Evolutionary conservation across 2,888 invertebrate species (phyloP).

Genomic region (Eupithecia inturbata): DNA sequence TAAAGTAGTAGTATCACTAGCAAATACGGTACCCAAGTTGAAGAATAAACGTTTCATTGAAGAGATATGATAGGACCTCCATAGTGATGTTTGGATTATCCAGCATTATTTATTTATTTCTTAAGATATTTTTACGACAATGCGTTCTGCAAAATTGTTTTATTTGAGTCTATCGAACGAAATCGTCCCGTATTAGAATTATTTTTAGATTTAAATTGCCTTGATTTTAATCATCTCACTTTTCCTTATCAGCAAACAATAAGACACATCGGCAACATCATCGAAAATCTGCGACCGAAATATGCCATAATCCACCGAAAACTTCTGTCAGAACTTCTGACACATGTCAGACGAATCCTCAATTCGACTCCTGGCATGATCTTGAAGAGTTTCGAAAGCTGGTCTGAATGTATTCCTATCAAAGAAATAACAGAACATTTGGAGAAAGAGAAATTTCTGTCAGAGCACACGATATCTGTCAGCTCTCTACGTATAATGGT

Average conservation of each 20-base stretch:
- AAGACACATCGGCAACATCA: slow-evolving; percentile 17
- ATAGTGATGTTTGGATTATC: no score
- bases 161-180: no score
- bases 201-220: not conserved
- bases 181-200: no score
- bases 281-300: slow-evolving; percentile 15
- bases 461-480: slow-evolving; percentile 35
- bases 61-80: no score
- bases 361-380: slow-evolving; percentile 17
- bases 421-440: slow-evolving; percentile 48
- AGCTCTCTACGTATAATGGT: slow-evolving; percentile 49
- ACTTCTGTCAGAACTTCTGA: slow-evolving; percentile 44
- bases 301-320: slow-evolving; percentile 40
- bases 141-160: no score
- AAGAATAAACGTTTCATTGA: no score
- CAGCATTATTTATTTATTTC: no score
- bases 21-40: no score
- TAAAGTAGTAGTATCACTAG: no score
- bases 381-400: slow-evolving; percentile 38
- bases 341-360: slow-evolving; percentile 39
- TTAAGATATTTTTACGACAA: no score
- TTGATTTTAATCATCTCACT: not conserved
- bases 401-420: slow-evolving; percentile 45
- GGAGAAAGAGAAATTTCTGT: slow-evolving; percentile 43
- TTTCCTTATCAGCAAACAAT: slow-evolving; percentile 26